Evolutionary conservation across 1,140 invertebrate species (phyloP).

Genomic region (Monomorium pharaonis): DNA sequence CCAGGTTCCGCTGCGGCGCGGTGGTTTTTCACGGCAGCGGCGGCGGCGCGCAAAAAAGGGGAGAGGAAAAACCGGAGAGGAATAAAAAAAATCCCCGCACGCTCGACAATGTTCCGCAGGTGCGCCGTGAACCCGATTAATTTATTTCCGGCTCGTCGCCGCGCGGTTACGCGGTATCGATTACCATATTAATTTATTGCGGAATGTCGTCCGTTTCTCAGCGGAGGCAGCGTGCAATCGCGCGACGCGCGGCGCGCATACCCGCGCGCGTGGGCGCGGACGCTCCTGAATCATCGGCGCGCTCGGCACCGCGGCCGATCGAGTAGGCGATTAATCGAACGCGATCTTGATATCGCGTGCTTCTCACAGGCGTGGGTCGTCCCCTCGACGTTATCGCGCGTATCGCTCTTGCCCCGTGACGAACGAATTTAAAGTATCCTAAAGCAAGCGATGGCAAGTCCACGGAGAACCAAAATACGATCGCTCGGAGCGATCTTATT

Average conservation of each 20-base stretch:
- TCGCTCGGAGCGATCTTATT: constrained; percentile 35
- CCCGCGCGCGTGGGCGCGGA: constrained; percentile 58
- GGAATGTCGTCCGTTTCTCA: constrained; percentile 34
- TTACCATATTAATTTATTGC: constrained; percentile 64
- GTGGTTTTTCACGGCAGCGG: constrained; percentile 33
- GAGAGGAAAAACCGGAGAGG: neutral
- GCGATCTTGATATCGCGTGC: constrained; percentile 69
- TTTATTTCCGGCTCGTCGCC: constrained; percentile 27
- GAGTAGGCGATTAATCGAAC: constrained; percentile 66
- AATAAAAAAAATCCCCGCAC: neutral
- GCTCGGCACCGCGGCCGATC: constrained; percentile 52
- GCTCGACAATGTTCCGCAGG: constrained; percentile 24
- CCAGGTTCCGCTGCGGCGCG: neutral
- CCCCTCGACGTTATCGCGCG: constrained; percentile 32
- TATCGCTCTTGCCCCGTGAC: constrained; percentile 26
- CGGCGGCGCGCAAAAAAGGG: neutral
- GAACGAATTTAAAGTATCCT: constrained; percentile 19
- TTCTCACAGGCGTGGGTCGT: constrained; percentile 51
- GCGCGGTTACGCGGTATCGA: constrained; percentile 36
- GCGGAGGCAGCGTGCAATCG: too few species aligned
- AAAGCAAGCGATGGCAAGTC: neutral
- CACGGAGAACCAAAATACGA: neutral
- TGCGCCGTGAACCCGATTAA: constrained; percentile 12
- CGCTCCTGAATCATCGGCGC: constrained; percentile 48
- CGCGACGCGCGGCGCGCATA: constrained; percentile 39